Base-by-base conservation (phyloP, 2,888 invertebrate genomes). In the Tenthredo amoena region DNA sequence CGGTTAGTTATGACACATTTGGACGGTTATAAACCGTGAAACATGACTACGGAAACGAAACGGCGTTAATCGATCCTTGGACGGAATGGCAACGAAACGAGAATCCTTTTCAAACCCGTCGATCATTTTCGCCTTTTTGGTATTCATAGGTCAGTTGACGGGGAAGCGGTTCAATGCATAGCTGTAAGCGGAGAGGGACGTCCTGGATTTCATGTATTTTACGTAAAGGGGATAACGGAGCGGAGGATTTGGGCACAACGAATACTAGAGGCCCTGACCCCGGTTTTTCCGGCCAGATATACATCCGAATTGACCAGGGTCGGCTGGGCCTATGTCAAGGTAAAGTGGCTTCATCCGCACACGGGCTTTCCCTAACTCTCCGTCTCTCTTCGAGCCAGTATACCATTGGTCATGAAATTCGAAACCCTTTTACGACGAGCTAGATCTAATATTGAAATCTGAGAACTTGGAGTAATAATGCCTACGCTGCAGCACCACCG, bases 321-420 rank as follows among this genome's bases (percentile, higher is more conserved):
- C 88, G 98, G 98, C 37, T 98, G 97, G 97, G 97, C 97, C 88
- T 97, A 96, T 91, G 94, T 98, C 26, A 95, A 94, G 93, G 94
- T 94, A 89, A 72, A 62, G 15, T 43, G n/a, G 15, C 43, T 21
- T 43, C 43, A 43, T 40, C 72, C 72, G 18, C 1, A 34, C 74
- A 7, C 37, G 21, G 6, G 40, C 74, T 74, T 43, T 43, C 37
- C 37, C 26, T 71, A n/a, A 18, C 71, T 71, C 43, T 43, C 72
- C 1, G 2, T 43, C 21, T 74, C 72, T 68, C 4, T 34, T 18
- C 18, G 68, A 34, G 68, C 34, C 1, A 21, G 72, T 9, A 47
- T 4, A 50, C 40, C 72, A 21, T 76, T 26, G 26, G 77, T 77
- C n/a, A n/a, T 31, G 81, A 81, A 58, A 58, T 58, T 62, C 9